Evolutionary conservation across 1,140 invertebrate species (phyloP).

Genomic region (Sycophila sp.): DNA sequence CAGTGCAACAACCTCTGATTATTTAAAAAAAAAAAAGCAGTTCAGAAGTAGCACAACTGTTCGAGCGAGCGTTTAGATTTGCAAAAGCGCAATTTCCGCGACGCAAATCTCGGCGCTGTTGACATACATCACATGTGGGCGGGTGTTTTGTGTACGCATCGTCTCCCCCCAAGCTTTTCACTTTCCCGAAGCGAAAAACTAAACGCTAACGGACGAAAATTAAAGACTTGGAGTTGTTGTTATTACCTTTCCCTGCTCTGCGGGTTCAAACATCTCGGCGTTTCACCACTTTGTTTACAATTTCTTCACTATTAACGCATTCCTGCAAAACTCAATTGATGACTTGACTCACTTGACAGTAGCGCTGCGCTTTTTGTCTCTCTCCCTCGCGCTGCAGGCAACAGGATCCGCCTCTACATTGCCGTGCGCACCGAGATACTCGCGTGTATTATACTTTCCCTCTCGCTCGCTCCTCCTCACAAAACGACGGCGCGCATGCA

Average conservation of each 20-base stretch:
- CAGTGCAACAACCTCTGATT: too few species aligned
- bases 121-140: neutral
- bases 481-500: neutral
- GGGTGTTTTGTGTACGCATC: neutral
- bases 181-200: too few species aligned
- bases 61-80: neutral
- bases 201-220: too few species aligned
- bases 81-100: neutral
- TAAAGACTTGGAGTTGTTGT: too few species aligned
- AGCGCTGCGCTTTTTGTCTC: too few species aligned
- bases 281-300: neutral
- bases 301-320: neutral
- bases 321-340: neutral
- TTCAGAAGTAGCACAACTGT: neutral
- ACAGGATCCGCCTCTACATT: too few species aligned
- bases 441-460: too few species aligned
- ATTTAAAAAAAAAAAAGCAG: neutral
- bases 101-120: neutral
- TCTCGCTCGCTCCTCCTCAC: too few species aligned
- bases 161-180: too few species aligned
- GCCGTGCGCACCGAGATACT: too few species aligned
- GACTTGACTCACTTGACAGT: conserved; percentile 7
- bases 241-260: conserved; percentile 56
- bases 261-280: conserved; percentile 51
- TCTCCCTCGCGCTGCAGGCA: too few species aligned